phyloP scores from a whole-genome alignment of 2,113 vertebrate genomes.

The Casuarius casuarius region DNA sequence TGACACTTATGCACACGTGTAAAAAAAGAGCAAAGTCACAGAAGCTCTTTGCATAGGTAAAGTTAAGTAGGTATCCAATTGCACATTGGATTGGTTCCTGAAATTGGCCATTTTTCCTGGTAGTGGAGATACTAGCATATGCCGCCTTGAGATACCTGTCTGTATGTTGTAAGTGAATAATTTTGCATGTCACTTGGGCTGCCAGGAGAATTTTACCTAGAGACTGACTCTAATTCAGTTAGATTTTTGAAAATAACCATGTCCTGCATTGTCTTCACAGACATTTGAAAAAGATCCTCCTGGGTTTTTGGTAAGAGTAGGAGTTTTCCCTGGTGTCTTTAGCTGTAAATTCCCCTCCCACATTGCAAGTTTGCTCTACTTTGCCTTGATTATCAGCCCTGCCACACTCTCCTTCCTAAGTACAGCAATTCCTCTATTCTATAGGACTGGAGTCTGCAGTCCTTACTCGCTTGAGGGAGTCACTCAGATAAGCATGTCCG shows the following conservation, averaged over 20 bases:
- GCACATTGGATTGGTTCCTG: not conserved
- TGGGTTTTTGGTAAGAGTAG: constrained; percentile 36
- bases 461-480: not conserved
- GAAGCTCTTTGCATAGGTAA: not conserved
- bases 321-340: constrained; percentile 8
- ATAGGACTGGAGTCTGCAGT: not conserved
- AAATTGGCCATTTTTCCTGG: not conserved
- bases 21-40: rapidly evolving
- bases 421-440: not conserved
- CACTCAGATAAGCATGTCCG: not conserved
- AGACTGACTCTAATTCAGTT: not conserved
- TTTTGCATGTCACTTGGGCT: not conserved
- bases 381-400: not conserved
- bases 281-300: not conserved
- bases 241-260: not conserved
- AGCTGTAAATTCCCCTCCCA: constrained; percentile 42
- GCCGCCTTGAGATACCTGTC: not conserved
- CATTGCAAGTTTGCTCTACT: not conserved
- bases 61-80: not conserved
- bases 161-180: not conserved
- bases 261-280: not conserved
- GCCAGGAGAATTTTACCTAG: not conserved
- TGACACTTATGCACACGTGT: not conserved
- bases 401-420: not conserved
- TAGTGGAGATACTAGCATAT: not conserved